Evolutionary conservation across 2,113 vertebrate species (phyloP).

Genomic region (Orcinus orca): DNA sequence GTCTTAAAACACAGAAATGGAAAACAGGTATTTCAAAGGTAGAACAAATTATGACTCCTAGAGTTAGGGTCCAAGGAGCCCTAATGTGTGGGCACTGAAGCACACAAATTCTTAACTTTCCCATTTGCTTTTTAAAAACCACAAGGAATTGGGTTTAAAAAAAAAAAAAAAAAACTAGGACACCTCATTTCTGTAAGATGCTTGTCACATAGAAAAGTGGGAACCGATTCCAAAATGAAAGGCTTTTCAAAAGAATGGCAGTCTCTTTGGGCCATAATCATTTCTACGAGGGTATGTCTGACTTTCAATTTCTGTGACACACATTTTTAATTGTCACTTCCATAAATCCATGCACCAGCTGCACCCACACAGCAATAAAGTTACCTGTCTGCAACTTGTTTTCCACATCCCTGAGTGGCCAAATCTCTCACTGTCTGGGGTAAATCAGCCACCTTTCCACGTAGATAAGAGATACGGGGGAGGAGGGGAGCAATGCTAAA

Average conservation of each 20-base stretch:
- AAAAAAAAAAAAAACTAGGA: constrained; percentile 1
- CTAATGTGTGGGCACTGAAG: constrained; percentile 53
- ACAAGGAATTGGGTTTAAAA: constrained; percentile 46
- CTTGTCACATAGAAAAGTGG: constrained; percentile 66
- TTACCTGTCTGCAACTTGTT: constrained; percentile 75
- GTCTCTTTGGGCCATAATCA: constrained; percentile 59
- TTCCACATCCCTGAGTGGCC: constrained; percentile 62
- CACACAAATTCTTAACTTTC: constrained; percentile 65
- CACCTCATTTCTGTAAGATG: constrained; percentile 67
- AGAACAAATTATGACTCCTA: constrained; percentile 49
- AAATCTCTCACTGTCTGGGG: constrained; percentile 44
- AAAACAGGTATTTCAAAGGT: constrained; percentile 66
- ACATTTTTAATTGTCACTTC: constrained; percentile 77
- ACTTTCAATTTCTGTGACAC: constrained; percentile 59
- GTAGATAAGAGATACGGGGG: constrained; percentile 59
- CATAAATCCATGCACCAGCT: constrained; percentile 66
- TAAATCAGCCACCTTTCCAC: constrained; percentile 69
- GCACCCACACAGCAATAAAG: constrained; percentile 61
- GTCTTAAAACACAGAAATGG: constrained; percentile 67
- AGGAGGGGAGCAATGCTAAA: constrained; percentile 56
- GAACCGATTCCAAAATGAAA: constrained; percentile 52
- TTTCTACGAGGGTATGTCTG: constrained; percentile 55
- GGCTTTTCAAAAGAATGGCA: constrained; percentile 64
- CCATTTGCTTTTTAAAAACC: constrained; percentile 75
- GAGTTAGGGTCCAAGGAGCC: background rate